These are phyloP conservation scores for Nyctibius grandis DNA, from an alignment of 2,797 vertebrate genomes.

Conservation along the genomic window DNA sequence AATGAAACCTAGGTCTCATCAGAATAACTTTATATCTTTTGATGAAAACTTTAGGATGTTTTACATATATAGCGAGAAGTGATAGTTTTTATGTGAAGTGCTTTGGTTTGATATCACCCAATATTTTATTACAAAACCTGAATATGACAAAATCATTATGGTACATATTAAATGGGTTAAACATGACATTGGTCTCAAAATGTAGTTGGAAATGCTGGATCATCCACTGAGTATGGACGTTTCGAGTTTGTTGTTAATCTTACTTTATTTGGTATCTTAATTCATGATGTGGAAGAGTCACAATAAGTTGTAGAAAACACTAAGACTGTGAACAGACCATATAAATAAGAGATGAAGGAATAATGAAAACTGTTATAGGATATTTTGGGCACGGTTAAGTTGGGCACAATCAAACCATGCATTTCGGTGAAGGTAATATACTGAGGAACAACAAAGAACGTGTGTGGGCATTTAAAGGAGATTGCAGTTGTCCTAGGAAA, in stretches of 20 bases:
- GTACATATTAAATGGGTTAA: background rate
- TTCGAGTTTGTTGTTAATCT: background rate
- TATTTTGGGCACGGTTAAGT: background rate
- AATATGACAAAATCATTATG: background rate
- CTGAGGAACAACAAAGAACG: background rate
- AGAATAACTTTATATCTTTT: background rate
- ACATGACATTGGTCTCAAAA: background rate
- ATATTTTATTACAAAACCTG: background rate
- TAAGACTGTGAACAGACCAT: background rate
- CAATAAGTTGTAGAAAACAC: background rate
- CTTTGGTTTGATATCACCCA: background rate
- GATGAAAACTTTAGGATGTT: background rate
- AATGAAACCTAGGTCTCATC: constrained; percentile 14
- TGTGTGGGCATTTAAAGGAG: background rate
- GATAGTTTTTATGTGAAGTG: background rate
- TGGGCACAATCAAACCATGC: background rate
- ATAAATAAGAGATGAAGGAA: background rate
- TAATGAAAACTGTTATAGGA: background rate
- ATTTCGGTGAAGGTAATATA: background rate
- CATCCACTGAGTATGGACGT: background rate
- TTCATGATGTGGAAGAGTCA: background rate
- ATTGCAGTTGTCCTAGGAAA: background rate
- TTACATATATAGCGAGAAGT: background rate
- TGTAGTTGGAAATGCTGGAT: background rate
- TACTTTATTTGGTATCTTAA: background rate